Conservation (phyloP, 2,888 invertebrate genomes). For the Aelia acuminata region DNA sequence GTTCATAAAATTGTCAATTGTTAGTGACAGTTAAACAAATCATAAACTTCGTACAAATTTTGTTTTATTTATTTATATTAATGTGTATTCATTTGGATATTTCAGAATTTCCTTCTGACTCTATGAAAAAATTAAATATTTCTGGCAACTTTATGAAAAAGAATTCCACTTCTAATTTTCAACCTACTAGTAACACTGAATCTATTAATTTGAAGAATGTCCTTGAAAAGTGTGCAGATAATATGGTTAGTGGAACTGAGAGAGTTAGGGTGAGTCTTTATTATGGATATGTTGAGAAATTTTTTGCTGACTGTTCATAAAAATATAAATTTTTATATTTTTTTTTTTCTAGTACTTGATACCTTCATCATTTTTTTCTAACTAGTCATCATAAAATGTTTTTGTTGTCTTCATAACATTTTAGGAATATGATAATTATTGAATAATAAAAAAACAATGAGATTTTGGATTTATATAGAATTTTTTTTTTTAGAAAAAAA, state of each 20-base stretch:
- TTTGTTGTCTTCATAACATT: not conserved
- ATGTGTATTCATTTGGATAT: not conserved
- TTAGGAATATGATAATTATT: not conserved
- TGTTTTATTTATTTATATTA: not conserved
- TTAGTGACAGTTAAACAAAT: not conserved
- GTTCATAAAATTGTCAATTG: no score
- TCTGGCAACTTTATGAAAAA: not conserved
- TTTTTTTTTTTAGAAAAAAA: slow-evolving; percentile 9
- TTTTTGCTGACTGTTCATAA: not conserved
- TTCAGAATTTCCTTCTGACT: not conserved
- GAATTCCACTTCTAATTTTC: not conserved
- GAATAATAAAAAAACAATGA: not conserved
- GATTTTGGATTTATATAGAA: not conserved
- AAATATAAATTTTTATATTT: no score
- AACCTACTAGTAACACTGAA: not conserved
- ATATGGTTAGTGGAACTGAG: slow-evolving; percentile 5
- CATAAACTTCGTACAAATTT: not conserved
- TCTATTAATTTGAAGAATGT: not conserved
- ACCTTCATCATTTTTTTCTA: not conserved
- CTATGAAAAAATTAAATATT: not conserved
- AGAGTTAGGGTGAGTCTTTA: slow-evolving; percentile 6
- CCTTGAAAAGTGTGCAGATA: slow-evolving; percentile 14
- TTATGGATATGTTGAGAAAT: not conserved
- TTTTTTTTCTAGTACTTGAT: no score
- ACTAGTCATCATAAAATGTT: not conserved